These are phyloP conservation scores for Eremophila alpestris DNA, from an alignment of 2,797 vertebrate species.

Conservation along the genomic window DNA sequence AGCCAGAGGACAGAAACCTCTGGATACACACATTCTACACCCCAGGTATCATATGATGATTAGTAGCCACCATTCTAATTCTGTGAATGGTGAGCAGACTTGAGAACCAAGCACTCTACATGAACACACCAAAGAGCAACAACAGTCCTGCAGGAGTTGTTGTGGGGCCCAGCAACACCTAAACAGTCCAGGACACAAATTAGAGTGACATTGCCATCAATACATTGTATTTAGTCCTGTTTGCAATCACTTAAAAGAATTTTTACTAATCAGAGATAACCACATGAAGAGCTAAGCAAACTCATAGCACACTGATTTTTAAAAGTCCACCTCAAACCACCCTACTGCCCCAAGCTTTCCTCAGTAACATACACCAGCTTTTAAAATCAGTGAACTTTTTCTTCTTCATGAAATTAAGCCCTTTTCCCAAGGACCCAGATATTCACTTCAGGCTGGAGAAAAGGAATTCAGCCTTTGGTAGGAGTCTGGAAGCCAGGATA, in stretches of 20 bases:
- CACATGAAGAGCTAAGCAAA: neutral
- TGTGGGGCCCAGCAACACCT: neutral
- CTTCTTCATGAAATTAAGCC: neutral
- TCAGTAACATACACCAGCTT: neutral
- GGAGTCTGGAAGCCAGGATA: neutral
- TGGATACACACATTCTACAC: neutral
- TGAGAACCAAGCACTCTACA: neutral
- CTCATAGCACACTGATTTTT: neutral
- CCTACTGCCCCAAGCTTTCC: neutral
- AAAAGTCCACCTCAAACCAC: neutral
- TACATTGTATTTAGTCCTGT: neutral
- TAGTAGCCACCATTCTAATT: neutral
- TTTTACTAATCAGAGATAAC: neutral
- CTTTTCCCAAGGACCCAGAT: neutral
- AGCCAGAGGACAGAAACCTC: neutral
- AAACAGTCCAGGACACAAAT: neutral
- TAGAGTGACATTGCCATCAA: neutral
- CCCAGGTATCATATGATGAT: neutral
- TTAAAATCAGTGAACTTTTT: neutral
- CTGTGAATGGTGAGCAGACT: neutral
- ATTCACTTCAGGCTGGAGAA: neutral
- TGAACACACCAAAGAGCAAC: neutral
- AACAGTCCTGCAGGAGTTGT: neutral
- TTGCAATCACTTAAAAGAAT: too few relatives aligned
- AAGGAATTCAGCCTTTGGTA: neutral